phyloP scores from a whole-genome alignment of 2,113 vertebrate species.

The Percopsis transmontana region DNA sequence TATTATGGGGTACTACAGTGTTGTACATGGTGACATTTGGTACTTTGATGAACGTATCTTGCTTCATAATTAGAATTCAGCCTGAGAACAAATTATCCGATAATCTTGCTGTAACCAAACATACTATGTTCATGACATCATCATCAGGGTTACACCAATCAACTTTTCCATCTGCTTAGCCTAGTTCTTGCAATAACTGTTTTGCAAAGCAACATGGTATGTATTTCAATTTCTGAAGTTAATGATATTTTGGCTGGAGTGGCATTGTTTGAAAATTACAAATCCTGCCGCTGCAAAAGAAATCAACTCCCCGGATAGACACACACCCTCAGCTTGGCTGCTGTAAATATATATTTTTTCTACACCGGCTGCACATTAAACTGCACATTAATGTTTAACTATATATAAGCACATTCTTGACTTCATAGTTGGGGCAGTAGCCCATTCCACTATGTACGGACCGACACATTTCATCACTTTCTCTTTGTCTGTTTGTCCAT shows the following conservation, averaged over 20 bases:
- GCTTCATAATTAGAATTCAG: neutral
- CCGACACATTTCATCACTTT: constrained; percentile 42
- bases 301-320: constrained; percentile 59
- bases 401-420: constrained; percentile 30
- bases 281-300: constrained; percentile 64
- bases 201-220: constrained; percentile 52
- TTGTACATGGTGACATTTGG: too few relatives aligned
- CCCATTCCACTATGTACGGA: constrained; percentile 4
- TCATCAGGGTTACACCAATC: constrained; percentile 24
- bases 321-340: too few relatives aligned
- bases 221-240: constrained; percentile 66
- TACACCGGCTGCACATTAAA: constrained; percentile 23
- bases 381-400: neutral
- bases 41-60: too few relatives aligned
- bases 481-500: neutral
- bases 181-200: constrained; percentile 44
- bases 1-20: too few relatives aligned
- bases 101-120: constrained; percentile 15
- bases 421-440: constrained; percentile 18
- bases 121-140: constrained; percentile 10
- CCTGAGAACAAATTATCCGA: constrained; percentile 7
- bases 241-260: constrained; percentile 62
- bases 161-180: constrained; percentile 44
- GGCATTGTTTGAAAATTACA: constrained; percentile 60
- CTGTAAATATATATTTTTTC: constrained; percentile 43